Base-by-base conservation (phyloP, 1,140 invertebrate species). In the Tachypleus tridentatus region DNA sequence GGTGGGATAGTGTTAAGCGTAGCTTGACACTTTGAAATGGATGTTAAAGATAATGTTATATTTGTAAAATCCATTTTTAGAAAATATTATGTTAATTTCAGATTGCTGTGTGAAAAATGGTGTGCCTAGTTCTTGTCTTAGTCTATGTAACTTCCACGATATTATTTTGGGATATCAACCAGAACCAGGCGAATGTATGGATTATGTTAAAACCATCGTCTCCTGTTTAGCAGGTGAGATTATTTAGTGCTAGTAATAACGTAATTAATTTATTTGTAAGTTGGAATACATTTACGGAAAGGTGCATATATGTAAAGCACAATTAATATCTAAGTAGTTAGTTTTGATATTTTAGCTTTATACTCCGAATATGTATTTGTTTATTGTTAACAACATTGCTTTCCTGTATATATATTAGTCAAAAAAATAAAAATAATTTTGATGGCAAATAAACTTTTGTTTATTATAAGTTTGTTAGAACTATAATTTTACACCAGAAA, bases 111-210 rank as follows among this genome's bases (percentile, higher is more conserved):
- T 84, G 4, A 74, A 77, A 1, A 77, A 80, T 51, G 87, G 87
- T 70, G 87, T 91, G 0, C 82, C 82, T 3, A 72, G 77, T 3
- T 74, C 78, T 53, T 91, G 88, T 74, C 78, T 87, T 56, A 87
- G 87, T 50, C 90, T 89, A 72, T 91, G 88, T 76, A 87, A 84
- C 69, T 84, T 91, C n/a, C 84, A 88, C 72, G 87, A 85, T 67
- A 89, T 89, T 60, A 73, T 90, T 10, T 86, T 89, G 73, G 86
- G 87, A 8, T 87, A 86, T 0, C 86, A 87, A 6, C 82, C 86
- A 65, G 86, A 89, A 74, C 86, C 87, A 3, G 86, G 87, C 72
- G 80, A 84, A 48, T 91, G 88, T 70, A 87, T 89, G 75, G 75
- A 80, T 50, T 86, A 89, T 72, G 87, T 91, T 70, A 85, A 86